Percentiles rank a stretch among this genome's conserved stretches.
Evolutionary conservation across 2,797 vertebrate species (phyloP).

Genomic region (Pristis pectinata): DNA sequence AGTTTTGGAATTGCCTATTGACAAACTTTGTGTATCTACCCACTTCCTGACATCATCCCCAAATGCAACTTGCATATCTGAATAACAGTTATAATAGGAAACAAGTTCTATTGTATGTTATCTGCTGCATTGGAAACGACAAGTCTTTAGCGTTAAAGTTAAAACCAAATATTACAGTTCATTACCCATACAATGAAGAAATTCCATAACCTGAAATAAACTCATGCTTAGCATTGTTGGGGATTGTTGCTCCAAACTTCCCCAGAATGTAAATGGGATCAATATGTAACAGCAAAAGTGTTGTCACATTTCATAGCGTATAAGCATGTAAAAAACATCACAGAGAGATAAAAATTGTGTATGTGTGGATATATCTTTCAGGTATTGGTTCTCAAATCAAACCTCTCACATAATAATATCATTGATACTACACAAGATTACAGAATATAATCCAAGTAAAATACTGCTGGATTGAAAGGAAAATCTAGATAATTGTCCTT

Average conservation of each 20-base stretch:
- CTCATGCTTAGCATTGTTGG: neutral
- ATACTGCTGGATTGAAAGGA: constrained; percentile 1
- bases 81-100: neutral
- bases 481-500: constrained; percentile 15
- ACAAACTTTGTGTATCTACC: neutral
- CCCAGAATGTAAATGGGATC: neutral
- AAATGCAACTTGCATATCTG: neutral
- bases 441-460: no score
- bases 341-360: neutral
- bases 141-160: neutral
- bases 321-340: neutral
- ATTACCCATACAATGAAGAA: neutral
- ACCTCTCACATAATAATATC: neutral
- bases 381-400: neutral
- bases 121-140: neutral
- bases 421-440: neutral
- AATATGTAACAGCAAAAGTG: neutral
- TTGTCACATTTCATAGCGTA: neutral
- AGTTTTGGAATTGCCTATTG: neutral
- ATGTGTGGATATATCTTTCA: neutral
- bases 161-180: neutral
- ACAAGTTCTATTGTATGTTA: neutral
- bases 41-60: neutral
- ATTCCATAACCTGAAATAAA: neutral
- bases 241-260: neutral